A percentile compares a stretch with the other conserved stretches of the same genome.
Evolutionary conservation across 30 jellyfish, hydroid and myxozoan genomes (phyloP).

Genomic region (Turritopsis rubra): DNA sequence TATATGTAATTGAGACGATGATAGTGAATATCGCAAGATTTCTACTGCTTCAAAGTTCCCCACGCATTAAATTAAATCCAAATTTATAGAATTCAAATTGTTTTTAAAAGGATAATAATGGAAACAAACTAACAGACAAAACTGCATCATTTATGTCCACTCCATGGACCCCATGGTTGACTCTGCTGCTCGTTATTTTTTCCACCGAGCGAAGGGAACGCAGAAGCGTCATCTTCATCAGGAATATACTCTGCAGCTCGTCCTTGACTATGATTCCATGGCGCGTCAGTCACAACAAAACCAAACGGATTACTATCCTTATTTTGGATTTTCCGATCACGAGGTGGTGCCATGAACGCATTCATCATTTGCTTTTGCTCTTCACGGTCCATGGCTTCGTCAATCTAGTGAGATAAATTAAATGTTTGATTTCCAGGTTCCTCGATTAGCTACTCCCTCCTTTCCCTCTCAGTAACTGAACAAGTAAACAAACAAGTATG

Average conservation of each 20-base stretch:
- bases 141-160: slow-evolving; percentile 25
- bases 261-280: slow-evolving; percentile 45
- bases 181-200: slow-evolving; percentile 30
- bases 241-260: slow-evolving; percentile 44
- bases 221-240: slow-evolving; percentile 59
- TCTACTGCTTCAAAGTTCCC: background rate
- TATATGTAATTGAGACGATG: no score
- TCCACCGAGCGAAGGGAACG: slow-evolving; percentile 74
- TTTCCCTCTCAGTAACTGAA: no score
- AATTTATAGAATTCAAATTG: background rate
- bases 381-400: slow-evolving; percentile 73
- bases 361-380: slow-evolving; percentile 53
- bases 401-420: slow-evolving; percentile 41
- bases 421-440: no score
- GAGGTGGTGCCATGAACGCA: slow-evolving; percentile 47
- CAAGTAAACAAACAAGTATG: no score
- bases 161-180: slow-evolving; percentile 93
- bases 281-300: slow-evolving; percentile 88
- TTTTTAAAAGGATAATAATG: background rate
- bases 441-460: no score
- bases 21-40: background rate
- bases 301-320: slow-evolving; percentile 40
- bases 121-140: background rate
- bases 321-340: slow-evolving; percentile 29
- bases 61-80: background rate